phyloP scores from a whole-genome alignment of 2,888 invertebrate species.

The Fragum fragum region DNA sequence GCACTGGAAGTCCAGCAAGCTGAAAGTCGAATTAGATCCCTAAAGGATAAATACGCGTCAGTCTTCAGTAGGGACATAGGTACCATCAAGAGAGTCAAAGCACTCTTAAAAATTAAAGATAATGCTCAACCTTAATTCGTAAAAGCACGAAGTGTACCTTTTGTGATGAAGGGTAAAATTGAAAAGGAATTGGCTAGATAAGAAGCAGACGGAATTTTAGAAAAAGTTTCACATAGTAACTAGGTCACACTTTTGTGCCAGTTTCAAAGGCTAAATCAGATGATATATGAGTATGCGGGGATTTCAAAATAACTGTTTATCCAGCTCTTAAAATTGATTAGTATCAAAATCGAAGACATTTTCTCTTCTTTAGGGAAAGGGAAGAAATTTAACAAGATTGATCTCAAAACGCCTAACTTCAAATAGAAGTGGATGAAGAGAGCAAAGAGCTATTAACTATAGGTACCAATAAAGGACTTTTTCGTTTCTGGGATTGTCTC shows the following conservation, averaged over 20 bases:
- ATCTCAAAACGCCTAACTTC: slow-evolving; percentile 72
- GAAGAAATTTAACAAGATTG: slow-evolving; percentile 69
- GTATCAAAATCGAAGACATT: slow-evolving; percentile 73
- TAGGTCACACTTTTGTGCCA: slow-evolving; percentile 71
- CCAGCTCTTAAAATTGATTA: slow-evolving; percentile 75
- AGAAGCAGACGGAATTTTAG: slow-evolving; percentile 41
- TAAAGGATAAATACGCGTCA: slow-evolving; percentile 32
- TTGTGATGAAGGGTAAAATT: slow-evolving; percentile 55
- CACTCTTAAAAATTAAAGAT: slow-evolving; percentile 44
- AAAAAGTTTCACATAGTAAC: slow-evolving; percentile 59
- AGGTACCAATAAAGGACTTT: slow-evolving; percentile 71
- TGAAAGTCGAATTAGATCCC: background rate
- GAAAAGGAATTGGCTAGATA: slow-evolving; percentile 59
- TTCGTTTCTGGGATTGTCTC: slow-evolving; percentile 68
- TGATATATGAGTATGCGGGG: slow-evolving; percentile 72
- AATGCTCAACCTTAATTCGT: slow-evolving; percentile 48
- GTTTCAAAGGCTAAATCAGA: slow-evolving; percentile 67
- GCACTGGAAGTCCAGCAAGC: slow-evolving; percentile 11
- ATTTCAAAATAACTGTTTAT: slow-evolving; percentile 75
- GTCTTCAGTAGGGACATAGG: slow-evolving; percentile 36
- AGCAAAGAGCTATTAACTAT: slow-evolving; percentile 62
- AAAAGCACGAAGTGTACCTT: slow-evolving; percentile 61
- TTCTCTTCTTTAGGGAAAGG: slow-evolving; percentile 65
- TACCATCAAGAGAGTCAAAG: slow-evolving; percentile 43
- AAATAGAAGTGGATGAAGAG: slow-evolving; percentile 57